Evolutionary conservation across 2,113 vertebrate species (phyloP), one percentile per base, ranked within the genome.

Genomic region (Arenaria interpres): DNA sequence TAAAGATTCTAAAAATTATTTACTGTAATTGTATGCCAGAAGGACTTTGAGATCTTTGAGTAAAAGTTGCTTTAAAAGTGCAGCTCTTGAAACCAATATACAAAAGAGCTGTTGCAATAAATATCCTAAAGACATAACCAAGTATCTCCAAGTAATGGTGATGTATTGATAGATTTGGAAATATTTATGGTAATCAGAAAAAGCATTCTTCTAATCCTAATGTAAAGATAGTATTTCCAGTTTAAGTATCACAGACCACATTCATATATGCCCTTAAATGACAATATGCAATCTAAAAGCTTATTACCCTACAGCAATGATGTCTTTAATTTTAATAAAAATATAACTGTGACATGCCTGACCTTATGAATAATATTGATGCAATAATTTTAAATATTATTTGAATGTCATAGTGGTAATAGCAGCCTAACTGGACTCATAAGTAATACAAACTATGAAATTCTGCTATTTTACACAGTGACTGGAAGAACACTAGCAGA

Each of bases 321-420:
- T 91, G 76, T 48, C 76, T 96, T 95, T 96, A 94, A 96, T 95
- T 96, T 85, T 91, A 95, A 91, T 95, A 96, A 95, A 97, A 97
- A 94, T 56, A 92, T 75, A 95, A 86, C 80, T 92, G 60, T 95
- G 96, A 96, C 96, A 96, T 88, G 87, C 8, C 50, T 97, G 95
- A 97, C 89, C 96, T 98, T 97, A 96, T 97, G 96, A 97, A 97
- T 97, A 97, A 95, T 93, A 96, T 64, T 97, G 90, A 97, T 97
- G 90, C 59, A 91, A 96, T 88, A 87, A 89, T 82, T 96, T 97
- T 80, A 97, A 96, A 96, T 95, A 96, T 92, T 96, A 94, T 93
- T 97, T 97, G 95, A 96, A 97, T 97, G 96, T 93, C 95, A 97
- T 23, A 68, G 64, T 50, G 86, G 76, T 97, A 94, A 96, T 88